Conservation (phyloP, 2,113 vertebrate genomes). For the Prinia subflava region DNA sequence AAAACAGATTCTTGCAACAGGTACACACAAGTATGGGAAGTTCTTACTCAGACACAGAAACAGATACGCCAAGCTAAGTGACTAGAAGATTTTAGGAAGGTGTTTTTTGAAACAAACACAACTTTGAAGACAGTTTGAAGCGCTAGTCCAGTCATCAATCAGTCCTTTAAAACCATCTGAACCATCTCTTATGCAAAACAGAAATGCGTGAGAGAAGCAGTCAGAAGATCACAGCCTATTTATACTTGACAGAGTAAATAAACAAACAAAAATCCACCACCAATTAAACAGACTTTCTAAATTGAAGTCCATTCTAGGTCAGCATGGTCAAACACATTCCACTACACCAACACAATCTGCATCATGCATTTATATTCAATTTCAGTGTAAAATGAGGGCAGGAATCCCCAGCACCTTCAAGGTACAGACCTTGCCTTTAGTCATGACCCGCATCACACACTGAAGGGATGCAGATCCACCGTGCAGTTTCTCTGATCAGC, state of each 20-base stretch:
- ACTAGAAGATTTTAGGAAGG: not conserved
- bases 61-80: not conserved
- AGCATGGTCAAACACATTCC: not conserved
- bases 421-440: not conserved
- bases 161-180: not conserved
- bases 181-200: not conserved
- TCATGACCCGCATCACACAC: not conserved
- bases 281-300: not conserved
- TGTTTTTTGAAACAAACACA: not conserved
- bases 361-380: not conserved
- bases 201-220: not conserved
- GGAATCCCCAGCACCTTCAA: not conserved
- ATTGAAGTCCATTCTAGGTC: not conserved
- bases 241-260: not conserved
- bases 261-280: not conserved
- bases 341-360: not conserved
- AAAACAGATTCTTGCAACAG: constrained; percentile 58
- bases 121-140: not conserved
- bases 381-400: not conserved
- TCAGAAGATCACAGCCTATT: not conserved
- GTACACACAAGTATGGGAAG: constrained; percentile 51
- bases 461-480: not conserved
- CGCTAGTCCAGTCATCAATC: not conserved
- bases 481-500: not conserved
- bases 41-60: constrained; percentile 27